phyloP scores from a whole-genome alignment of 1,140 invertebrate genomes.

The Ceratoteleas bidentatus region DNA sequence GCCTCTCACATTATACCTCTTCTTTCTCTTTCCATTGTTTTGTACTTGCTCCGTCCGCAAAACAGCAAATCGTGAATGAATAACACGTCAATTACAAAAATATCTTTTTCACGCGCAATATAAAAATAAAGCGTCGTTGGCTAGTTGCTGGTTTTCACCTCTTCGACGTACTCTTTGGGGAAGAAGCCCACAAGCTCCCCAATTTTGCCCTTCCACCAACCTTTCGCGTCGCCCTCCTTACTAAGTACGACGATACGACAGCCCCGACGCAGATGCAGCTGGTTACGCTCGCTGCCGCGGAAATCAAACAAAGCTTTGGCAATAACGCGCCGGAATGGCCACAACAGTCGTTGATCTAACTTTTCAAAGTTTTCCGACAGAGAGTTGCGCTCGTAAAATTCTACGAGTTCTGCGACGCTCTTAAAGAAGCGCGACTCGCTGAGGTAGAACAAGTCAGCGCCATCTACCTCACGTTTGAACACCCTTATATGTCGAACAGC shows the following conservation, averaged over 20 bases:
- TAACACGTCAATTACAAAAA: conserved; percentile 36
- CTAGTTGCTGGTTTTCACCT: conserved; percentile 70
- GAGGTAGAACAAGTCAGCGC: conserved; percentile 86
- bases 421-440: conserved; percentile 95
- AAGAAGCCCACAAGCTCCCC: conserved; percentile 85
- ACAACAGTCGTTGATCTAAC: conserved; percentile 87
- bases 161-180: conserved; percentile 85
- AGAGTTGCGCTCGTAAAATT: conserved; percentile 94
- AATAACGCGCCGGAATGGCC: conserved; percentile 88
- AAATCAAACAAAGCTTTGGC: conserved; percentile 90
- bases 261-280: conserved; percentile 89
- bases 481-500: conserved; percentile 96
- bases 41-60: conserved; percentile 11
- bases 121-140: conserved; percentile 21
- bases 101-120: conserved; percentile 24
- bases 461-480: conserved; percentile 84
- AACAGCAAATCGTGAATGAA: conserved; percentile 15
- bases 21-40: background rate
- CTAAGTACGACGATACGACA: conserved; percentile 89
- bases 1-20: too few relatives aligned
- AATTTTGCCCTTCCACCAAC: conserved; percentile 91
- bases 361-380: conserved; percentile 95
- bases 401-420: conserved; percentile 92
- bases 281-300: conserved; percentile 87
- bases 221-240: conserved; percentile 89